Base-by-base conservation (phyloP, 2,888 invertebrate species). In the Alsophila aescularia region DNA sequence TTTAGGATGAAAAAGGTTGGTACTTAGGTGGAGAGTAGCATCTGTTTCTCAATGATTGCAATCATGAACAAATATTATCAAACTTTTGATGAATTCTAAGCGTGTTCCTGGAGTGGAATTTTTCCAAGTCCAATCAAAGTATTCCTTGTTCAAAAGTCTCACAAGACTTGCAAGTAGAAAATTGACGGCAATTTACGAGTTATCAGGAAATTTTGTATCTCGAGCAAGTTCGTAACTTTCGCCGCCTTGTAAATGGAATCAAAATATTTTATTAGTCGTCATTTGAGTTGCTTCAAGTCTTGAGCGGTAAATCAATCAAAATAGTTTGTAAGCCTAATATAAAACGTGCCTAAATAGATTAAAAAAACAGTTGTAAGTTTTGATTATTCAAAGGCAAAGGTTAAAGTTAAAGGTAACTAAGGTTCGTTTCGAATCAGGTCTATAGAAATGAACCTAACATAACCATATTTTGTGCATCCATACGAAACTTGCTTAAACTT, bases 211-310 rank as follows among this genome's bases (percentile, higher is more conserved):
- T 53, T 58, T 58, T 21, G 42, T 39, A 42, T 41, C 49, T 27
- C 7, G 21, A 9, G 35, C 32, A 41, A 51, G 58, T 61, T 62
- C 60, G 43, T 40, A 61, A 70, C 66, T 68, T 66, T 56, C 52
- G 49, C 51, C 52, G 39, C 18, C 49, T 37, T 15, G 18, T 31
- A 24, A 24, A 27, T 39, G 39, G 15, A 49, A 45, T 50, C 10
- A 34, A 35, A 50, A 53, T 50, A 41, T 44, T 48, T 50, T 54
- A 44, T 44, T 21, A 29, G 8, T 9, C 27, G 9, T 52, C 51
- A 43, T 48, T 48, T 57, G 40, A 16, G 47, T 27, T 48, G 13
- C 39, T 57, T 57, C 56, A 62, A 60, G 42, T 41, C 16, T 43
- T 13, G 32, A 32, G 18, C 13, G 8, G 36, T 36, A 24, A 8